Evolutionary conservation across 92 coral and sea anemone species (phyloP), one percentile per base, ranked within the genome.

Genomic region (Porites divaricata): DNA sequence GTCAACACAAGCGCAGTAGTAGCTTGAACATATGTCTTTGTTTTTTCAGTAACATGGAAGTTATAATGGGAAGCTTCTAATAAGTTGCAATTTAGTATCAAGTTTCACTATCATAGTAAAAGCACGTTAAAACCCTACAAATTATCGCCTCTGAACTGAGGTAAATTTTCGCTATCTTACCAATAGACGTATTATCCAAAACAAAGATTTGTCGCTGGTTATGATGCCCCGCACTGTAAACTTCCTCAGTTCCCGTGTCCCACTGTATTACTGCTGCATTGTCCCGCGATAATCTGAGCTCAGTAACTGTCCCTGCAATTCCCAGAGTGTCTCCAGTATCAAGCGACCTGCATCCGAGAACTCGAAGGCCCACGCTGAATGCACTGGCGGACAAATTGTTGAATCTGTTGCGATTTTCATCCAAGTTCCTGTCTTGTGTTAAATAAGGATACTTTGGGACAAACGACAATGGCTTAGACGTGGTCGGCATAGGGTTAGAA

Each of bases 291-390:
- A 63, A 69, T 63, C 1, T 78, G 51, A 22, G 48, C 35, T 86
- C 81, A 16, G 80, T 76, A 54, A 86, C 90, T 28, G 90, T 86
- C 54, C 90, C 90, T 2, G 80, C 71, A 52, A 70, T 53, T 45
- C 86, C 90, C n/a, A 73, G 75, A 24, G 56, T 86, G 56, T 74
- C 59, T 6, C 49, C 73, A 64, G 22, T 71, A 22, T 87, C 86
- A 4, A 72, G 41, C 7, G 70, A 54, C 22, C 57, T 63, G 86
- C 81, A 80, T 57, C 81, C 77, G n/a, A 87, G 78, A 17, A 87
- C 90, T 5, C 90, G 86, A 53, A 72, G 68, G 24, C 86, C 90
- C 6, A 87, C 70, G 17, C 81, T 17, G 71, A 77, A 77, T 62
- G 70, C 19, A 10, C 58, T 77, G 48, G 50, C 58, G 20, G 58